Conservation (phyloP, 2,797 vertebrate species). For the Potorous gilbertii region DNA sequence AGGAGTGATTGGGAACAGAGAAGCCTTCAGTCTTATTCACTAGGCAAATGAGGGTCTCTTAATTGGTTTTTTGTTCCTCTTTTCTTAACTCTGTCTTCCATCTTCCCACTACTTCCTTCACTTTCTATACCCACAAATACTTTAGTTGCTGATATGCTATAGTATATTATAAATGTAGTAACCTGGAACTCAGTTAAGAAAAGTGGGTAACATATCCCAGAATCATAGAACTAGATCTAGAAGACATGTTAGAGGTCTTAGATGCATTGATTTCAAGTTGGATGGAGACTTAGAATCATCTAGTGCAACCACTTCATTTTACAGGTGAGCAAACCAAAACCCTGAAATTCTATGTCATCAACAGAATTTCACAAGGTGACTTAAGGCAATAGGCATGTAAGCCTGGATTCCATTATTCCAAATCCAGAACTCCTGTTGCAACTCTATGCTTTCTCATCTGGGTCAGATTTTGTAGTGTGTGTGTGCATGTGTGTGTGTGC, state of each 20-base stretch:
- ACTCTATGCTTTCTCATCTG: neutral
- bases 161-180: neutral
- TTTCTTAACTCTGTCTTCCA: neutral
- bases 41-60: neutral
- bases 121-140: neutral
- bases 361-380: neutral
- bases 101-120: neutral
- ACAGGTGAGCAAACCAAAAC: neutral
- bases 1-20: neutral
- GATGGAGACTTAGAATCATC: neutral
- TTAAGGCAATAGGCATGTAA: neutral
- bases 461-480: neutral
- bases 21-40: neutral
- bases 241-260: neutral
- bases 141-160: neutral
- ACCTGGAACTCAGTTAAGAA: neutral
- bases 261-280: neutral
- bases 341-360: neutral
- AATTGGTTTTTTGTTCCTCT: neutral
- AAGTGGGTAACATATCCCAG: neutral
- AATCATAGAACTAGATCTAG: neutral
- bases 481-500: no score
- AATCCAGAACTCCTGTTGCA: neutral
- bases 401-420: neutral
- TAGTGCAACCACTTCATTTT: neutral